A percentile compares a stretch with the other conserved stretches of the same genome.
Evolutionary conservation across 2,888 invertebrate species (phyloP).

Genomic region (Entomobrya multifasciata): DNA sequence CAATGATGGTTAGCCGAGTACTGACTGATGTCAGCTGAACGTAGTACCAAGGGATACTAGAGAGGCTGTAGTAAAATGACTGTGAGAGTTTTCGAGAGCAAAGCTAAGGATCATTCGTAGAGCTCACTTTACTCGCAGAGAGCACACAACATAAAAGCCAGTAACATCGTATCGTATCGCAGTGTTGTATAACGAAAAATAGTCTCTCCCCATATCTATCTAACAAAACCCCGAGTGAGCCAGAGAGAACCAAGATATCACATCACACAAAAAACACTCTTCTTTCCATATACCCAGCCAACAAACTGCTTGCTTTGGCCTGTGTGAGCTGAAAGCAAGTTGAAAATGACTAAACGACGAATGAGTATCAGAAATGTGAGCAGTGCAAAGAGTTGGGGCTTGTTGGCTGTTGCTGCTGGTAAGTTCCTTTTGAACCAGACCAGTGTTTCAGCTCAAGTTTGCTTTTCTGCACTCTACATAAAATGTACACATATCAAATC

Average conservation of each 20-base stretch:
- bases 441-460: slow-evolving; percentile 57
- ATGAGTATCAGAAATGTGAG: slow-evolving; percentile 47
- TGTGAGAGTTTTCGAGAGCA: slow-evolving; percentile 57
- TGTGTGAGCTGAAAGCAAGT: slow-evolving; percentile 8
- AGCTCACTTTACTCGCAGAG: slow-evolving; percentile 32
- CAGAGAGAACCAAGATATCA: slow-evolving; percentile 27
- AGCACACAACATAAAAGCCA: slow-evolving; percentile 8
- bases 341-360: slow-evolving; percentile 49
- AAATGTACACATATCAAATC: neutral
- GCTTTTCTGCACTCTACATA: slow-evolving; percentile 43
- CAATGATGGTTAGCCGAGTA: slow-evolving; percentile 61
- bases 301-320: neutral
- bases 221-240: slow-evolving; percentile 40
- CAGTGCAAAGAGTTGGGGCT: slow-evolving; percentile 21
- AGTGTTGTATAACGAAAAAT: slow-evolving; percentile 27
- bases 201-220: slow-evolving; percentile 31
- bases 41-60: slow-evolving; percentile 64
- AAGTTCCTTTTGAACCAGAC: slow-evolving; percentile 26
- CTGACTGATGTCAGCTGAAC: slow-evolving; percentile 70
- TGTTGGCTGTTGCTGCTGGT: slow-evolving; percentile 14
- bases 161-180: neutral
- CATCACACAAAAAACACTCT: neutral
- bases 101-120: slow-evolving; percentile 47
- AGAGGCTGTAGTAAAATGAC: slow-evolving; percentile 45
- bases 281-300: neutral